Conservation (phyloP, 2,113 vertebrate genomes). For the Marmota flaviventris region DNA sequence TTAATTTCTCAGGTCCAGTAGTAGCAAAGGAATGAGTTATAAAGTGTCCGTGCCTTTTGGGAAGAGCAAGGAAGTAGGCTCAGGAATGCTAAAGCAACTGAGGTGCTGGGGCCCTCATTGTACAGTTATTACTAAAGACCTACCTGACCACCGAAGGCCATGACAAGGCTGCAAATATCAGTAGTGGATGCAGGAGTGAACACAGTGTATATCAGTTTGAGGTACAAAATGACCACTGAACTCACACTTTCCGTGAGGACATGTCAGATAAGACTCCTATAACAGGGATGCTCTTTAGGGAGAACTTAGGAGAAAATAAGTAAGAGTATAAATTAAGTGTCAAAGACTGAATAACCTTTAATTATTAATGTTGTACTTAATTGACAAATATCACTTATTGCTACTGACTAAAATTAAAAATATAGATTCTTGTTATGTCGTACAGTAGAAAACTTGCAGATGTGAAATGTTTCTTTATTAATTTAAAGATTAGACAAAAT, state of each 20-base stretch:
- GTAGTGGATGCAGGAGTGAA: neutral
- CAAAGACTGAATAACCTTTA: neutral
- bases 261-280: neutral
- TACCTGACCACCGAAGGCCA: neutral
- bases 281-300: neutral
- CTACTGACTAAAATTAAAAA: neutral
- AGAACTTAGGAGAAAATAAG: neutral
- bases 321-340: neutral
- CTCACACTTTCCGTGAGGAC: neutral
- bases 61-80: neutral
- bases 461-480: neutral
- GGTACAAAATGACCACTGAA: neutral
- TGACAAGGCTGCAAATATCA: fast-evolving
- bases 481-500: neutral
- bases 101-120: neutral
- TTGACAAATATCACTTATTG: neutral
- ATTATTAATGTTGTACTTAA: neutral
- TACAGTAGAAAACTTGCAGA: neutral
- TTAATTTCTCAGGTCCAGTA: neutral
- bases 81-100: neutral
- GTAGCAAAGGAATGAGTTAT: neutral
- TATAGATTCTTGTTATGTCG: neutral
- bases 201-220: neutral
- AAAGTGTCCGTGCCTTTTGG: neutral
- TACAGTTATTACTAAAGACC: neutral